phyloP scores from a whole-genome alignment of 2,797 vertebrate genomes.

The Dicrostonyx torquatus region DNA sequence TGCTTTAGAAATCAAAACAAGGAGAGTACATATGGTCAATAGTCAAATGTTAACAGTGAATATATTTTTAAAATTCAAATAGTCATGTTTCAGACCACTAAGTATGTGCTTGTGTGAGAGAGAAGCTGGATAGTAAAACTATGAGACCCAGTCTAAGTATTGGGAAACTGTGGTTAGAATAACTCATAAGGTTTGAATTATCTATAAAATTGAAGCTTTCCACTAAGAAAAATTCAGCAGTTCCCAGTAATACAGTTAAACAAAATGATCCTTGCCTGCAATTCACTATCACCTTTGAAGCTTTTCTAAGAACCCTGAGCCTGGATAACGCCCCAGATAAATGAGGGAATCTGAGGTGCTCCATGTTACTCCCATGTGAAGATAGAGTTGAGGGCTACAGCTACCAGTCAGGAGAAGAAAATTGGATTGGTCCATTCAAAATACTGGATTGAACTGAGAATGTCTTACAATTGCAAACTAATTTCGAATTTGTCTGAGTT shows the following conservation, averaged over 20 bases:
- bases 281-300: neutral
- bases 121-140: neutral
- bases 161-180: neutral
- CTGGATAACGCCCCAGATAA: neutral
- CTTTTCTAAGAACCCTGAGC: neutral
- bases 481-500: conserved; percentile 14
- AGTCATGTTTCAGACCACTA: neutral
- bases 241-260: neutral
- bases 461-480: neutral
- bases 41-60: neutral
- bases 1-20: neutral
- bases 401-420: neutral
- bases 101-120: neutral
- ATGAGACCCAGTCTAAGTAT: neutral
- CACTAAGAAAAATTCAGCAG: neutral
- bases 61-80: neutral
- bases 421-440: neutral
- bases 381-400: neutral
- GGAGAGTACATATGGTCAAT: neutral
- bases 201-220: neutral
- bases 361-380: neutral
- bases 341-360: neutral
- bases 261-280: neutral
- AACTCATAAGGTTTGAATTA: neutral
- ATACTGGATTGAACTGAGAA: neutral